Percentiles rank a stretch among this genome's conserved stretches.
Conservation (phyloP, 2,888 invertebrate species). For the Lamellibrachia columna region DNA sequence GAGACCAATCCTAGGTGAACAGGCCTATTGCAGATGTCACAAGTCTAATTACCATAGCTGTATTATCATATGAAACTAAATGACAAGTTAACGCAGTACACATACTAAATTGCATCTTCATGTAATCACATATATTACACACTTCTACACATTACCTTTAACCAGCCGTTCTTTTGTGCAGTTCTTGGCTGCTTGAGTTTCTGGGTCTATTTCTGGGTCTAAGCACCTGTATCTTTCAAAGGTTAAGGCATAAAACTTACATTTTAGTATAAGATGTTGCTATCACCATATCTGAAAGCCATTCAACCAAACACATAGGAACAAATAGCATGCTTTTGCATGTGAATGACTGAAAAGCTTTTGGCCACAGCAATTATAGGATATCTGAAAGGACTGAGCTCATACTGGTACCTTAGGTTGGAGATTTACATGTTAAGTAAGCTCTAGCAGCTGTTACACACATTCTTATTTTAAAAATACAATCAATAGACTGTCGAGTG, state of each 20-base stretch:
- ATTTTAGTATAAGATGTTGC: background rate
- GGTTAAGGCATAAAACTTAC: conserved; percentile 14
- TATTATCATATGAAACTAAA: background rate
- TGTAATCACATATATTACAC: background rate
- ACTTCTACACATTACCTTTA: conserved; percentile 70
- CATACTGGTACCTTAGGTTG: background rate
- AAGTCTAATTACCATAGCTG: too few species aligned
- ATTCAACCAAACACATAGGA: background rate
- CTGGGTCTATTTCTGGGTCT: conserved; percentile 77
- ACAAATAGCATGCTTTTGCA: background rate
- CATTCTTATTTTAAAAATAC: too few species aligned
- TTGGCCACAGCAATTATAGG: background rate
- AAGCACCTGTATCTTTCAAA: conserved; percentile 58
- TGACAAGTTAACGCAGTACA: background rate
- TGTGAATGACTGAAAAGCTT: background rate
- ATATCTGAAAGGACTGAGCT: background rate
- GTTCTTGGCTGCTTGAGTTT: conserved; percentile 86
- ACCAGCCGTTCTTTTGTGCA: conserved; percentile 80
- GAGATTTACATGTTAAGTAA: background rate
- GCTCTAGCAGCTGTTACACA: too few species aligned
- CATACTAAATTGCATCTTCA: too few species aligned
- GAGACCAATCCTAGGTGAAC: background rate
- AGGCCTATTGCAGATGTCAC: background rate
- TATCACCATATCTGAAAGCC: conserved; percentile 24
- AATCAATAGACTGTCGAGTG: too few species aligned